Evolutionary conservation across 2,113 vertebrate genomes (phyloP), one percentile per base, ranked within the genome.

Genomic region (Alouatta palliata): DNA sequence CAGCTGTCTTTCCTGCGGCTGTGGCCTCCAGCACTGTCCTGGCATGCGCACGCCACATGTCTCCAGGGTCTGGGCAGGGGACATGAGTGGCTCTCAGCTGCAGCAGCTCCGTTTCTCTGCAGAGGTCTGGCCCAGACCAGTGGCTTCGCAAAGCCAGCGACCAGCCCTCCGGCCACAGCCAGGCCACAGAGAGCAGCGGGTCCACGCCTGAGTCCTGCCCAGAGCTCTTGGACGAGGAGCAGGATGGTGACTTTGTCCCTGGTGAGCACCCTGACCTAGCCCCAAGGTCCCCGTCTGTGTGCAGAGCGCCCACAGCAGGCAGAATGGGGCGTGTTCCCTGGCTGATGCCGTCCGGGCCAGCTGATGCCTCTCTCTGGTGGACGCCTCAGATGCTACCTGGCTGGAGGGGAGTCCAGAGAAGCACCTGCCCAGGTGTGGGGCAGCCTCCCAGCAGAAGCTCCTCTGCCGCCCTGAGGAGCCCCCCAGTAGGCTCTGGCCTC

Each of bases 111-210:
- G 0, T 92, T 92, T 88, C 56, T 56, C 52, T 76, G 25, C 97
- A 99, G 99, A 98, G 98, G 40, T 91, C 98, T 75, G 96, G 94
- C 81, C 86, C 97, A 97, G 90, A 99, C 3, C 98, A 98, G 77
- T 98, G 99, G 96, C 99, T 97, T 92, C 99, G 99, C 92, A 99
- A 99, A 97, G 97, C 98, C 94, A 99, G 99, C 19, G 99, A 99
- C 92, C 99, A 99, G 97, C 99, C 99, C 0, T 99, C 99, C 64
- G 99, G 99, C 97, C 99, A 99, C 98, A 99, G 99, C 98, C 99
- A 99, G 98, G 99, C 99, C 97, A 99, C 99, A 0, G 99, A 99
- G 98, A 99, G 99, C 98, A 99, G 99, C 97, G 99, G 99, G 97
- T 99, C 99, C 83, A 99, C 99, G 0, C 99, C 99, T 0, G 99